Evolutionary conservation across 2,113 vertebrate genomes (phyloP).

Genomic region (Bubo bubo): DNA sequence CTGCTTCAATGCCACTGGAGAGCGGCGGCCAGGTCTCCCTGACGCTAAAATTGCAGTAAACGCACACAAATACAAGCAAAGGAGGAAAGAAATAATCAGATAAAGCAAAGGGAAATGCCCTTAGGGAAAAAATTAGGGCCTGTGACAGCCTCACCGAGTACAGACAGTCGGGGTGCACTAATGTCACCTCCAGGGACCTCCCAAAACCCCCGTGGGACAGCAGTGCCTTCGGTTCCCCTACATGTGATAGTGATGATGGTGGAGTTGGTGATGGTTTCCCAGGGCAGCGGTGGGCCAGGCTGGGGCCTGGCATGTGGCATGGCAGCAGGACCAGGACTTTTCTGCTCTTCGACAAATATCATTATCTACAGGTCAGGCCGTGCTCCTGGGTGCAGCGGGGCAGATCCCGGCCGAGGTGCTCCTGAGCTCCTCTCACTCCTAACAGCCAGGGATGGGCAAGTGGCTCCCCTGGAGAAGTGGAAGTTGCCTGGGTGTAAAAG

Average conservation of each 20-base stretch:
- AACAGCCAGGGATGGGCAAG: accelerated
- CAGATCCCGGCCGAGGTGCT: accelerated
- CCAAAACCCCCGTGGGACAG: background rate
- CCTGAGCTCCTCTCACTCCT: background rate
- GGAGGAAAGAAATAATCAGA: background rate
- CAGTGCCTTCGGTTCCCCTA: accelerated
- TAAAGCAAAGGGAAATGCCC: background rate
- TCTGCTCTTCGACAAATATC: background rate
- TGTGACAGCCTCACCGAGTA: background rate
- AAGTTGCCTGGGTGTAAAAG: background rate
- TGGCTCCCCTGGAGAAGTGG: background rate
- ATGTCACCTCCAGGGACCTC: background rate
- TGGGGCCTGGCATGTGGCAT: background rate
- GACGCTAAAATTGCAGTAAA: background rate
- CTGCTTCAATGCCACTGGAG: accelerated
- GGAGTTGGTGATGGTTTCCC: background rate
- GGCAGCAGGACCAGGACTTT: background rate
- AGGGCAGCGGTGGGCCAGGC: background rate
- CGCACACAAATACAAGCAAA: no score
- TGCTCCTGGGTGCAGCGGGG: background rate
- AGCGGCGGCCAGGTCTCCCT: background rate
- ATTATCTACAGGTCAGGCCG: accelerated
- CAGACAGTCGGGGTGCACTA: background rate
- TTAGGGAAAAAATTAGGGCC: background rate
- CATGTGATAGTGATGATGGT: accelerated